Conservation (phyloP, 2,113 vertebrate species). For the Epinephelus fuscoguttatus region DNA sequence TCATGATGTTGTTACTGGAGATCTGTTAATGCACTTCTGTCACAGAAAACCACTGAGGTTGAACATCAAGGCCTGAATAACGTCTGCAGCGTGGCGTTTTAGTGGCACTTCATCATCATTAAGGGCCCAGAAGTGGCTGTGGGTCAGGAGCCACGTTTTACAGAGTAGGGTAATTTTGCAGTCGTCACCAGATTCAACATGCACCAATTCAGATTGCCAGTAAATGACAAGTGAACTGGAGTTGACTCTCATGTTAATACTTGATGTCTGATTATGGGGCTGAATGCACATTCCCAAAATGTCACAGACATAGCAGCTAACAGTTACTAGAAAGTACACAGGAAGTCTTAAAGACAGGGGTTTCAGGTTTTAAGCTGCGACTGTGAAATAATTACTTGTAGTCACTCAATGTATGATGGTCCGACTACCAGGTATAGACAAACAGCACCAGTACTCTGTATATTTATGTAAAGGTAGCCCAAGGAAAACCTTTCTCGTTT, state of each 20-base stretch:
- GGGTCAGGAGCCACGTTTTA: conserved; percentile 21
- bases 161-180: conserved; percentile 17
- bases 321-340: background rate
- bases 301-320: background rate
- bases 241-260: conserved; percentile 5
- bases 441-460: background rate
- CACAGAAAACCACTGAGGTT: conserved; percentile 29
- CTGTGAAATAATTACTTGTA: background rate
- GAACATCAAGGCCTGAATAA: background rate
- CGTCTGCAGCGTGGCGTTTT: conserved; percentile 1
- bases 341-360: background rate
- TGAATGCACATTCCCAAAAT: background rate
- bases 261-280: conserved; percentile 5
- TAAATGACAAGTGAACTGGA: conserved; percentile 17
- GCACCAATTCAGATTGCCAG: background rate
- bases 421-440: background rate
- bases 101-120: conserved; percentile 41
- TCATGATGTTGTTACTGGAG: conserved; percentile 5
- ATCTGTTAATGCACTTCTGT: conserved; percentile 31
- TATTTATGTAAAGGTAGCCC: background rate
- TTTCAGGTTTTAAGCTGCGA: background rate
- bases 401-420: background rate
- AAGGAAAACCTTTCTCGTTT: no score
- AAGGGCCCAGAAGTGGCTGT: conserved; percentile 25
- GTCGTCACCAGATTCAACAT: conserved; percentile 18